Evolutionary conservation across 2,113 vertebrate species (phyloP), one percentile per base, ranked within the genome.

Genomic region (Perognathus longimembris): DNA sequence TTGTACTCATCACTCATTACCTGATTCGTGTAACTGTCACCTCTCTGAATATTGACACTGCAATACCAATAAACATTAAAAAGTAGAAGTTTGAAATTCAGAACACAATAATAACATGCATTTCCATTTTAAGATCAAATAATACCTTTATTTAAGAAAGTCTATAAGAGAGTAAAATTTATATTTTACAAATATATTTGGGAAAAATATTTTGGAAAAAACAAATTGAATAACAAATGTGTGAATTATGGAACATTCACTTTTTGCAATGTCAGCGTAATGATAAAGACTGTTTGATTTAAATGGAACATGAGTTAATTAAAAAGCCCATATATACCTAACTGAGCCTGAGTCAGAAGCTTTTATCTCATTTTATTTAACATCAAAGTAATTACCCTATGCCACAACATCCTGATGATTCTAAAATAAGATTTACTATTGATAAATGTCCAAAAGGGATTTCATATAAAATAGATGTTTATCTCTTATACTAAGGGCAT

Each of bases 401-500:
- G 26, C 5, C 26, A 64, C 18, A 67, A 36, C 1, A 30, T 59
- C 5, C 7, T 42, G 28, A 0, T 63, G 9, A 12, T 34, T 32
- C 26, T 83, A 5, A 85, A 74, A n/a, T 54, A 36, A 74, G 66
- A 36, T 79, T 67, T 79, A 57, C 20, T 70, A 5, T 59, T 88
- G 67, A 34, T 3, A 42, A 63, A 38, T 1, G 42, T 1, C 32
- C 11, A 42, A 34, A 38, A 3, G 8, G 24, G 30, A 63, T 42
- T n/a, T n/a, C 40, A 17, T 85, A 28, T 40, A 24, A 22, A 32
- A 59, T 8, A n/a, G 57, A 36, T 45, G 36, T 38, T 63, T 30
- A 54, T 24, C 5, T 71, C 0, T 84, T 42, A 6, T 38, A 5
- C 17, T n/a, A 26, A 0, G 5, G 22, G 6, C 4, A n/a, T 67